Percentiles rank a stretch among this genome's conserved stretches.
These are phyloP conservation scores for Caiman crocodilus DNA, from an alignment of 2,797 vertebrate species.

Conservation along the genomic window DNA sequence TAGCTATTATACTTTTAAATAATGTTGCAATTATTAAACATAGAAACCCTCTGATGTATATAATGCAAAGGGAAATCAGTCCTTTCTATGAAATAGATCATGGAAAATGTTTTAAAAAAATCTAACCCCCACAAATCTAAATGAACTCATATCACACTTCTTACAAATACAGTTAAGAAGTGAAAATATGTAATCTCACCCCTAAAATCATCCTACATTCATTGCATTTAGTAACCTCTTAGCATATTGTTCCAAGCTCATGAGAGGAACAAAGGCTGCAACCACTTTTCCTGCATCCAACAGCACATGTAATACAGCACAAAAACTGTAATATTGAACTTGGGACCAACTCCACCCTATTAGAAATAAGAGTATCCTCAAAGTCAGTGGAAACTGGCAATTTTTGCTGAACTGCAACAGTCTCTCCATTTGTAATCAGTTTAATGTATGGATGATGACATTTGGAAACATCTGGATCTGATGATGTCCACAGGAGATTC, in stretches of 20 bases:
- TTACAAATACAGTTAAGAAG: constrained; percentile 46
- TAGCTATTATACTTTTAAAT: background rate
- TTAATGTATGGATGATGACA: constrained; percentile 77
- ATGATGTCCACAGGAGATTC: constrained; percentile 79
- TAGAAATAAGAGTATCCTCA: constrained; percentile 65
- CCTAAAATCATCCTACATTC: constrained; percentile 6
- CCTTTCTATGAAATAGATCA: background rate
- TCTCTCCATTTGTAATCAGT: constrained; percentile 79
- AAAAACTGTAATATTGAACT: constrained; percentile 61
- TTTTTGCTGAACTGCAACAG: constrained; percentile 64
- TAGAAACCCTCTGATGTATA: background rate
- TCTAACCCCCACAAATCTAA: background rate
- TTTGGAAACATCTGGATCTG: constrained; percentile 81
- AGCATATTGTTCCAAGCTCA: constrained; percentile 47
- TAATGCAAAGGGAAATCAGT: background rate
- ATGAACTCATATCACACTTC: background rate
- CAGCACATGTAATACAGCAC: constrained; percentile 32
- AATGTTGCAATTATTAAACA: constrained; percentile 16
- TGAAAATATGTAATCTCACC: constrained; percentile 8
- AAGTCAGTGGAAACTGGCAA: constrained; percentile 75
- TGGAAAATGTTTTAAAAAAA: background rate
- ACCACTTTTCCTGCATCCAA: constrained; percentile 34
- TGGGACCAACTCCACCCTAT: constrained; percentile 50
- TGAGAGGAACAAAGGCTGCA: constrained; percentile 23
- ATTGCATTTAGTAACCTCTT: constrained; percentile 44